phyloP scores from a whole-genome alignment of 1,140 invertebrate genomes.

The Ditylenchus dipsaci region DNA sequence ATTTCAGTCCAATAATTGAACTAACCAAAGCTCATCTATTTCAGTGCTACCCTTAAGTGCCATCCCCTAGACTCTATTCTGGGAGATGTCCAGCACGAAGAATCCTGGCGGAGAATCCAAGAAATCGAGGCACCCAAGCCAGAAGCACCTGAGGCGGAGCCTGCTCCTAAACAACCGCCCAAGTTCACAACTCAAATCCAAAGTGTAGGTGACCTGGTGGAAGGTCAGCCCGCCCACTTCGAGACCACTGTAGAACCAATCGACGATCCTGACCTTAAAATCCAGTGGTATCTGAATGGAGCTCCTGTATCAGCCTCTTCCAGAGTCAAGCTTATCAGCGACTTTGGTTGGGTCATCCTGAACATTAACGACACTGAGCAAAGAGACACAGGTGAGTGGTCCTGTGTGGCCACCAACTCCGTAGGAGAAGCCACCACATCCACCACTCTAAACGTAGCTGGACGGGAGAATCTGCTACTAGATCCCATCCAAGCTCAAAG shows the following conservation, averaged over 20 bases:
- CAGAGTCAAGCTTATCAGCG: conserved; percentile 59
- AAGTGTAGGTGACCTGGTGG: conserved; percentile 69
- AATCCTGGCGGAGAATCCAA: conserved; percentile 48
- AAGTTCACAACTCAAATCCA: conserved; percentile 46
- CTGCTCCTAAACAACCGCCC: conserved; percentile 50
- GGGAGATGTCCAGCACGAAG: conserved; percentile 52
- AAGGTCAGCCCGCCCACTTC: conserved; percentile 90
- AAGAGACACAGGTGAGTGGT: conserved; percentile 54
- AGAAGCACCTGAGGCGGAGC: conserved; percentile 29
- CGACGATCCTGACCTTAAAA: conserved; percentile 88
- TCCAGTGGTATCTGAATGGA: conserved; percentile 84
- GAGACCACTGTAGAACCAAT: conserved; percentile 90
- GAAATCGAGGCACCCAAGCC: conserved; percentile 52
- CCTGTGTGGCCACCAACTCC: conserved; percentile 51
- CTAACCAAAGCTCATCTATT: too few relatives aligned
- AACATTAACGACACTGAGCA: conserved; percentile 69
- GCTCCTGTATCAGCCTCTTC: conserved; percentile 66
- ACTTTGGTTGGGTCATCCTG: conserved; percentile 86
- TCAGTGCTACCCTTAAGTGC: conserved; percentile 63
- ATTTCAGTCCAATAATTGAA: too few relatives aligned
- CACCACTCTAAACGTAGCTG: conserved; percentile 59
- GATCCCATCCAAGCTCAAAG: conserved; percentile 93
- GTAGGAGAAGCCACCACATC: conserved; percentile 49
- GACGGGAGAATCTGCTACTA: conserved; percentile 79
- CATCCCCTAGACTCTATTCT: conserved; percentile 60